These are phyloP conservation scores for rat (Rattus norvegicus) DNA, from an alignment of 2,113 vertebrate species.

Conservation along the genomic window DNA sequence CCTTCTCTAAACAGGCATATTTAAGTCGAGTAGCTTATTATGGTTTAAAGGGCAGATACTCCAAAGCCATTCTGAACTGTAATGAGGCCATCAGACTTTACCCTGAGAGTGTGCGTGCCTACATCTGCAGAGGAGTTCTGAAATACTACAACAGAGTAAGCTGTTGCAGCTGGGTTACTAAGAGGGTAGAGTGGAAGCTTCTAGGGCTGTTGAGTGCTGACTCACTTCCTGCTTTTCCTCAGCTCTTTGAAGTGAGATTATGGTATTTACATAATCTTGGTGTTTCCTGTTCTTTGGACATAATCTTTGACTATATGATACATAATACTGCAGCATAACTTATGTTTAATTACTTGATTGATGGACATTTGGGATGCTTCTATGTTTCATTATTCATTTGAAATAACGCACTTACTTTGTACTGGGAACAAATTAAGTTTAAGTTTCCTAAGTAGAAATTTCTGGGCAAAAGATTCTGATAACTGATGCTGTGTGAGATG, in stretches of 20 bases:
- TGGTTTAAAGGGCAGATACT: constrained; percentile 86
- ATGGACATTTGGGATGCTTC: neutral
- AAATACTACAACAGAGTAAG: constrained; percentile 88
- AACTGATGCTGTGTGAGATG: neutral
- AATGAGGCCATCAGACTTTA: constrained; percentile 88
- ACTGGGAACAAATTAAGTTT: constrained; percentile 2
- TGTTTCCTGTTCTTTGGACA: neutral
- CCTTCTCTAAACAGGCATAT: constrained; percentile 85
- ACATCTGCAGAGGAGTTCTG: constrained; percentile 88
- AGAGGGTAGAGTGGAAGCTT: neutral
- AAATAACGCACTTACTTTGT: neutral
- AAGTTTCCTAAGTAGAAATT: neutral
- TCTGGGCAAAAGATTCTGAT: neutral
- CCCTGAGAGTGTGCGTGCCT: constrained; percentile 84
- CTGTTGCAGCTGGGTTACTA: neutral
- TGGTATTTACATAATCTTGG: neutral
- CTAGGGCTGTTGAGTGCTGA: neutral
- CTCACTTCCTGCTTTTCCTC: neutral
- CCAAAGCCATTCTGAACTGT: constrained; percentile 90
- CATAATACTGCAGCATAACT: neutral
- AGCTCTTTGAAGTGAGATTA: neutral
- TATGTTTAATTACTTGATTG: constrained; percentile 4
- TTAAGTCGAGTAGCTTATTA: constrained; percentile 87
- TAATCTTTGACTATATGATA: neutral
- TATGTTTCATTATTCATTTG: neutral